Conservation (phyloP, 1,140 invertebrate genomes). For the Drosophila elegans region DNA sequence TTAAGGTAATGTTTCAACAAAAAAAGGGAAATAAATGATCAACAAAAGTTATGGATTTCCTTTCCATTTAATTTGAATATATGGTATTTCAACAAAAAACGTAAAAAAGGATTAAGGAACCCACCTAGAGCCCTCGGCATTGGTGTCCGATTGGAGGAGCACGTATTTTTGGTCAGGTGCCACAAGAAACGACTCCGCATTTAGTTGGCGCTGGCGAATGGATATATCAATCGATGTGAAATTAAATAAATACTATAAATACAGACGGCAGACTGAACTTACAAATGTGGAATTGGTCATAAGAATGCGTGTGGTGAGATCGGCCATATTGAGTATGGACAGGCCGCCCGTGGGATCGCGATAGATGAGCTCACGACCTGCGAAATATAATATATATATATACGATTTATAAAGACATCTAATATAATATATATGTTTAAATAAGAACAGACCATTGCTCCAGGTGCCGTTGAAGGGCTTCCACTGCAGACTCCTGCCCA, state of each 20-base stretch:
- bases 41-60: neutral
- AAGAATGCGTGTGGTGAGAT: slow-evolving; percentile 88
- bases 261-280: slow-evolving; percentile 83
- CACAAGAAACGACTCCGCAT: slow-evolving; percentile 90
- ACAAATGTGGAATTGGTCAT: slow-evolving; percentile 93
- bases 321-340: slow-evolving; percentile 90
- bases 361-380: slow-evolving; percentile 89
- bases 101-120: neutral
- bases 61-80: too few species aligned
- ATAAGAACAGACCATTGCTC: slow-evolving; percentile 89
- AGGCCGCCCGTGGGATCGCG: slow-evolving; percentile 89
- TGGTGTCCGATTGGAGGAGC: slow-evolving; percentile 89
- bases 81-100: too few species aligned
- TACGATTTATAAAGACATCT: too few species aligned
- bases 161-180: slow-evolving; percentile 92
- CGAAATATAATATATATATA: neutral
- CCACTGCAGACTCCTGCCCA: slow-evolving; percentile 87
- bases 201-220: slow-evolving; percentile 88
- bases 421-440: neutral
- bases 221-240: neutral
- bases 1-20: too few species aligned
- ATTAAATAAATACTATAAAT: neutral
- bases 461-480: slow-evolving; percentile 91
- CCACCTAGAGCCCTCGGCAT: slow-evolving; percentile 84
- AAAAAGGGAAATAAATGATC: too few species aligned